A percentile compares a stretch with the other conserved stretches of the same genome.
Conservation (phyloP, 2,797 vertebrate species). For the Bradypodion ventrale region DNA sequence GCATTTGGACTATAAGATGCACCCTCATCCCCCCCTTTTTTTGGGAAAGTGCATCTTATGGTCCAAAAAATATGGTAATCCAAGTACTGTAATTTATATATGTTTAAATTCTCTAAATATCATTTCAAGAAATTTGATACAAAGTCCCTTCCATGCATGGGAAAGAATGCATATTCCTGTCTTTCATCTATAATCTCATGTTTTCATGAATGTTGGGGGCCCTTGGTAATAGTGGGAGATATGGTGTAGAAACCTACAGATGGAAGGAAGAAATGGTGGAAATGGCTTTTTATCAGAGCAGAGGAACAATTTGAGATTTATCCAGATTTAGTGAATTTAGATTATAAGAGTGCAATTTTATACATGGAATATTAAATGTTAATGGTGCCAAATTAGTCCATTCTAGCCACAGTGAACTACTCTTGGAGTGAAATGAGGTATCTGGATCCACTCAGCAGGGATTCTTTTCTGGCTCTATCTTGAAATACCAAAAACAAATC, state of each 20-base stretch:
- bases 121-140: neutral
- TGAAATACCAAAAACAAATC: no score
- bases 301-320: neutral
- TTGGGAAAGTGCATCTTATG: no score
- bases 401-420: neutral
- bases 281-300: neutral
- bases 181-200: neutral
- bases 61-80: no score
- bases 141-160: neutral
- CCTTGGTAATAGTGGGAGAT: no score
- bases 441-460: no score
- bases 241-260: neutral
- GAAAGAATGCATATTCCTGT: neutral
- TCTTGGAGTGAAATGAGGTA: no score
- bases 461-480: no score
- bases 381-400: neutral
- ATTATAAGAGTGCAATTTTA: neutral
- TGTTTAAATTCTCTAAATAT: neutral
- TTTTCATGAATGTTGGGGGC: no score
- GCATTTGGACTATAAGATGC: no score
- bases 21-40: no score
- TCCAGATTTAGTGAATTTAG: no score
- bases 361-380: neutral
- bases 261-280: neutral
- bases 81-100: neutral